Evolutionary conservation across 2,113 vertebrate genomes (phyloP), one percentile per base, ranked within the genome.

Genomic region (Catharus fuscescens): DNA sequence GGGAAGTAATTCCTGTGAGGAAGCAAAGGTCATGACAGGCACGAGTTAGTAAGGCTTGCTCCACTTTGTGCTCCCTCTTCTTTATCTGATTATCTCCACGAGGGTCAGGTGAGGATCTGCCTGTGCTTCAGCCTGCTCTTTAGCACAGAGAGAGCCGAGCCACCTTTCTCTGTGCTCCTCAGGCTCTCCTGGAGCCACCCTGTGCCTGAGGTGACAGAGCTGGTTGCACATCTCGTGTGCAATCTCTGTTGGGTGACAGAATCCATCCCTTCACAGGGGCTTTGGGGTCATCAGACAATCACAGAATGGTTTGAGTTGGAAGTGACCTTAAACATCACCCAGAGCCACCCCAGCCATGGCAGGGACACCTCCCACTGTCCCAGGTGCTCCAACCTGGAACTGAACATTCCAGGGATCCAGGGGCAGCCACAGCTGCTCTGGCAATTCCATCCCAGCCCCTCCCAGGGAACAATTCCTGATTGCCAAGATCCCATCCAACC

Each of bases 401-500:
- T 45, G 44, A 45, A 45, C 44, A 45, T 45, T 45, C 20, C 59
- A 81, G 69, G 52, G 52, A 59, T 48, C 28, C n/a, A 65, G 76
- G 31, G 31, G 31, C 34, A 88, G 59, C 50, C 66, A 5, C 57
- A 80, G 17, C 20, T 34, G 0, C 31, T 65, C 66, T 57, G 34
- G 13, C 1, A 62, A 0, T 2, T 40, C 8, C 5, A 3, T 7
- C 1, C 40, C 48, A 71, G 48, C 0, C 10, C 28, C 12, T 47
- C 2, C 0, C 19, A 71, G 34, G 5, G 16, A 56, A 40, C 0
- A 34, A n/a, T 34, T 62, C 1, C 0, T 70, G 14, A 40, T 40
- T 5, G 0, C 6, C 1, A 19, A 45, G 5, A 18, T 38, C 12
- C 1, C 0, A 53, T 13, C 5, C 3, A n/a, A 10, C 3, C 28